These are phyloP conservation scores for Troides aeacus DNA, from an alignment of 2,888 invertebrate genomes.

Conservation along the genomic window DNA sequence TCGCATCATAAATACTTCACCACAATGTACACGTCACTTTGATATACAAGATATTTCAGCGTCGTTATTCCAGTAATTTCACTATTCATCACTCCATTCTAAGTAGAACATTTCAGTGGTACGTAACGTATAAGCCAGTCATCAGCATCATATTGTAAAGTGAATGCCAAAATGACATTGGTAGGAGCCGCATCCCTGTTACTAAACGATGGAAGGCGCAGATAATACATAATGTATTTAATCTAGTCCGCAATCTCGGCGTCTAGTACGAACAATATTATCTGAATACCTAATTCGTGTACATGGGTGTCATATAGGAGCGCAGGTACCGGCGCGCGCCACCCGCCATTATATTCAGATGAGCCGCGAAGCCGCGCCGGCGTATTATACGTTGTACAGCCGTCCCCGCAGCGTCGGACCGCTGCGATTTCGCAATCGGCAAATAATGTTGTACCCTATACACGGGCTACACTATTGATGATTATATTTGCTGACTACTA, in stretches of 20 bases:
- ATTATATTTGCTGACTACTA: slow-evolving; percentile 12
- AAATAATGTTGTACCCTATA: slow-evolving; percentile 27
- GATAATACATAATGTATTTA: slow-evolving; percentile 15
- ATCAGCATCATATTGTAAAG: neutral
- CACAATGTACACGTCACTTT: too few relatives aligned
- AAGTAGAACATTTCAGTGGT: too few relatives aligned
- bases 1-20: too few relatives aligned
- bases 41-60: too few relatives aligned
- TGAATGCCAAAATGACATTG: neutral
- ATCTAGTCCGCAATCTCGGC: slow-evolving; percentile 22
- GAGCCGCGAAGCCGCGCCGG: slow-evolving; percentile 51
- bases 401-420: slow-evolving; percentile 23
- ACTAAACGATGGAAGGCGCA: slow-evolving; percentile 1
- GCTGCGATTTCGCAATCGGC: slow-evolving; percentile 23
- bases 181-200: neutral
- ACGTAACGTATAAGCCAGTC: too few relatives aligned
- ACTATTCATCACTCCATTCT: too few relatives aligned
- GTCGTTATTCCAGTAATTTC: too few relatives aligned
- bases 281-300: slow-evolving; percentile 27
- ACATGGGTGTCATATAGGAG: slow-evolving; percentile 36
- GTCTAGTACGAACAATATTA: slow-evolving; percentile 23
- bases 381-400: slow-evolving; percentile 39
- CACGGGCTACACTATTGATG: slow-evolving; percentile 4
- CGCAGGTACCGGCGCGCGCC: slow-evolving; percentile 55
- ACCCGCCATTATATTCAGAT: slow-evolving; percentile 76